Evolutionary conservation across 2,797 vertebrate genomes (phyloP).

Genomic region (Girardinus metallicus): DNA sequence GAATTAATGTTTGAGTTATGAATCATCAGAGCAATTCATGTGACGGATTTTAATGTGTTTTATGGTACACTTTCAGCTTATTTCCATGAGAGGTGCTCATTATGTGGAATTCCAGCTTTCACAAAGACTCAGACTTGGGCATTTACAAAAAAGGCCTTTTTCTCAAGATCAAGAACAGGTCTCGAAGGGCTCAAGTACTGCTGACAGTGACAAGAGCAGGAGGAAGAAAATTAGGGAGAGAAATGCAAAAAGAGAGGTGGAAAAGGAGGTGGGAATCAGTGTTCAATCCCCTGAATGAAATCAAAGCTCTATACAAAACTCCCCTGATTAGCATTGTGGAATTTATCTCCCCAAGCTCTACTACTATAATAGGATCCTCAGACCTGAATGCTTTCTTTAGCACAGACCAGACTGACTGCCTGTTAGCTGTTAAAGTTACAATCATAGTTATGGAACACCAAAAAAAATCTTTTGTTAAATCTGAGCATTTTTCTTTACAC

Average conservation of each 20-base stretch:
- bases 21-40: conserved; percentile 36
- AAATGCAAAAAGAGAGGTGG: conserved; percentile 44
- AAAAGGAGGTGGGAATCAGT: conserved; percentile 52
- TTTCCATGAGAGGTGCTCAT: conserved; percentile 60
- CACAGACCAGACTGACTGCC: conserved; percentile 28
- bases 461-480: conserved; percentile 22
- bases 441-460: conserved; percentile 24
- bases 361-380: conserved; percentile 54
- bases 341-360: conserved; percentile 67
- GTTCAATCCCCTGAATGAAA: conserved; percentile 69
- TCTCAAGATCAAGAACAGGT: conserved; percentile 70
- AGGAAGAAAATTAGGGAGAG: conserved; percentile 23
- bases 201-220: conserved; percentile 62
- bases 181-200: conserved; percentile 68
- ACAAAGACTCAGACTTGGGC: conserved; percentile 60
- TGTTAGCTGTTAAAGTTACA: conserved; percentile 47
- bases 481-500: conserved; percentile 1
- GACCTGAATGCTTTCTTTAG: conserved; percentile 60
- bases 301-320: conserved; percentile 74
- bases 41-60: conserved; percentile 62
- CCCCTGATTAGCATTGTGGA: conserved; percentile 73
- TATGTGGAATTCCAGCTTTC: conserved; percentile 64
- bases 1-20: conserved; percentile 47
- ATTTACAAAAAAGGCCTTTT: conserved; percentile 63
- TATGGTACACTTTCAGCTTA: conserved; percentile 48